Evolutionary conservation across 2,888 invertebrate species (phyloP).

Genomic region (Drosophila kuntzei): DNA sequence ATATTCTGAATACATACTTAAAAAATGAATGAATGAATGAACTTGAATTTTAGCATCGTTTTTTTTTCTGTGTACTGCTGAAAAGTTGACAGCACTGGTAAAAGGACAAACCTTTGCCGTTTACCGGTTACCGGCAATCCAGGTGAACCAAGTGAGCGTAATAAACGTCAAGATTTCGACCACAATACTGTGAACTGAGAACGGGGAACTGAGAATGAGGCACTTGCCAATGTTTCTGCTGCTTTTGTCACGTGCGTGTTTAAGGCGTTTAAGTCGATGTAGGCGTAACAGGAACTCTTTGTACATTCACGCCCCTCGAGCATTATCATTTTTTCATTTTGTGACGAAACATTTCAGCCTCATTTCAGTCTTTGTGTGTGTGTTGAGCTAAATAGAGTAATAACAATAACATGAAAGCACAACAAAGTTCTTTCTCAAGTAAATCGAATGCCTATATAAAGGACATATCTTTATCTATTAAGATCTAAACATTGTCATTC

Average conservation of each 20-base stretch:
- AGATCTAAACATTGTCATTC: background rate
- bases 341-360: background rate
- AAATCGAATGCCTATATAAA: conserved; percentile 1
- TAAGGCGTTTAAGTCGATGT: conserved; percentile 33
- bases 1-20: too few relatives aligned
- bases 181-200: conserved; percentile 33
- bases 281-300: conserved; percentile 32
- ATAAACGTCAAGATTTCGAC: conserved; percentile 72
- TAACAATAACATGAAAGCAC: conserved; percentile 16
- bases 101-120: conserved; percentile 4
- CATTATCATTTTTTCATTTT: background rate
- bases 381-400: conserved; percentile 6
- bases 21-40: too few relatives aligned
- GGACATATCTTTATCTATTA: background rate
- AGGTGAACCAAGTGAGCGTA: conserved; percentile 67
- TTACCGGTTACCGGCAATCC: conserved; percentile 30
- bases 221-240: conserved; percentile 35
- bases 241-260: conserved; percentile 54
- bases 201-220: background rate
- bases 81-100: background rate
- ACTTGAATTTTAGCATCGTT: too few relatives aligned
- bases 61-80: too few relatives aligned
- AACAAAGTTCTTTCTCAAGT: background rate
- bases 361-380: conserved; percentile 1
- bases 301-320: background rate